Evolutionary conservation across 2,113 vertebrate species (phyloP).

Genomic region (Apodemus speciosus): DNA sequence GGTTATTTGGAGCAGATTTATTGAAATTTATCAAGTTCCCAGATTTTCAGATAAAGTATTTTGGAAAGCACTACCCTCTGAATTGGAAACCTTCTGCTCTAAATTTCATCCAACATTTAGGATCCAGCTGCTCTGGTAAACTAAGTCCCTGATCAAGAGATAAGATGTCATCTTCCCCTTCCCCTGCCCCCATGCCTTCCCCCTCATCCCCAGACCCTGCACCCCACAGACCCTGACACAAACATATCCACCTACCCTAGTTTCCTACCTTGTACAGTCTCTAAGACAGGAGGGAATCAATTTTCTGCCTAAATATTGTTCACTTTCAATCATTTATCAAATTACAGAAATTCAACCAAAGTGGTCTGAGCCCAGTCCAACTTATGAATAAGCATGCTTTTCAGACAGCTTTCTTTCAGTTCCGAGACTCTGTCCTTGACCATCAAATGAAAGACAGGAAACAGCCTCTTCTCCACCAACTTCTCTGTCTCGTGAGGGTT

Average conservation of each 20-base stretch:
- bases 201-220: neutral
- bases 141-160: neutral
- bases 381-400: neutral
- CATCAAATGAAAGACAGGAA: neutral
- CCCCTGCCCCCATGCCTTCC: neutral
- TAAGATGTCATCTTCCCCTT: neutral
- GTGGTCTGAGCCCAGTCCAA: neutral
- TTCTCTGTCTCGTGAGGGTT: neutral
- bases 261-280: neutral
- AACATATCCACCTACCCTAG: rapidly evolving
- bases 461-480: neutral
- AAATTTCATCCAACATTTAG: neutral
- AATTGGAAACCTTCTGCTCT: neutral
- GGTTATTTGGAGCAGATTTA: neutral
- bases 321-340: neutral
- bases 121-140: neutral
- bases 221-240: rapidly evolving
- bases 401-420: neutral
- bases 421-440: neutral
- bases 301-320: neutral
- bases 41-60: neutral
- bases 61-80: neutral
- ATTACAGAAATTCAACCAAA: neutral
- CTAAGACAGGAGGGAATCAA: neutral
- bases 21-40: neutral